These are phyloP conservation scores for Enhydra lutris DNA, from an alignment of 2,113 vertebrate genomes.

Conservation along the genomic window DNA sequence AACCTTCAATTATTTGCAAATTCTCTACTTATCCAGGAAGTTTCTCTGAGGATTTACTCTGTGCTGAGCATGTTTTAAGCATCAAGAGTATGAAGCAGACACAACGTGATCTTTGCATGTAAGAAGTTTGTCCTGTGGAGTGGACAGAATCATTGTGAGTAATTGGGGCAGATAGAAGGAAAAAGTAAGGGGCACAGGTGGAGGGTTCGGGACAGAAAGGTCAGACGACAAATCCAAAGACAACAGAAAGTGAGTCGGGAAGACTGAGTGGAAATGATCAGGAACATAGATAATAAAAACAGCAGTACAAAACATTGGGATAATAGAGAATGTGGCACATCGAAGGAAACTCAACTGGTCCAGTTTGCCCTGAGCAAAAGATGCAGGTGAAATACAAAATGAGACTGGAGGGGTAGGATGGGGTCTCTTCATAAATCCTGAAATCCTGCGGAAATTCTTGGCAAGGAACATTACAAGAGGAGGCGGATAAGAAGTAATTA, in stretches of 20 bases:
- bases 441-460: not conserved
- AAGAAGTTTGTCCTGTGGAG: not conserved
- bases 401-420: not conserved
- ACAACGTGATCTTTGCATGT: not conserved
- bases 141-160: not conserved
- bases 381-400: not conserved
- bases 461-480: conserved; percentile 1
- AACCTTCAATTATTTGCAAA: not conserved
- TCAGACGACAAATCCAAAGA: not conserved
- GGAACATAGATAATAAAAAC: not conserved
- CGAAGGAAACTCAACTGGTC: not conserved
- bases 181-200: not conserved
- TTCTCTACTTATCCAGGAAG: not conserved
- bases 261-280: not conserved
- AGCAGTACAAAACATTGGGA: not conserved
- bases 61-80: not conserved
- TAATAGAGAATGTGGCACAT: not conserved
- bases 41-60: not conserved
- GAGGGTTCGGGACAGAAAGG: not conserved
- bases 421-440: not conserved
- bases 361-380: not conserved
- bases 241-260: not conserved
- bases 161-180: not conserved
- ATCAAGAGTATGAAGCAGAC: not conserved
- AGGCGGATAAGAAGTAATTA: not conserved